Conservation (phyloP, 1,140 invertebrate species). For the Teleopsis dalmanni region DNA sequence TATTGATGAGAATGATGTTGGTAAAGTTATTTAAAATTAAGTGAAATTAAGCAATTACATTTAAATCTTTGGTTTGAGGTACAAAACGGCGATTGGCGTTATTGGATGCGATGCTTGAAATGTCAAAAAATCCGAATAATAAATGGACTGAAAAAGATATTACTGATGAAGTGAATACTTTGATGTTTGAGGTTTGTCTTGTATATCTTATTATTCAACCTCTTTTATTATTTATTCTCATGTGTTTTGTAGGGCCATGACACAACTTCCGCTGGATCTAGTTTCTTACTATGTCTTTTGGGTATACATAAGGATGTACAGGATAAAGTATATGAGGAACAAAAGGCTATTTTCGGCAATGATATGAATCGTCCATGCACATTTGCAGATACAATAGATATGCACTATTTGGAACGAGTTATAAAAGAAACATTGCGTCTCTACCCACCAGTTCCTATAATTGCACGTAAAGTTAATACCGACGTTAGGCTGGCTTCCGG, state of each 20-base stretch:
- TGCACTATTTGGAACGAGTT: slow-evolving; percentile 72
- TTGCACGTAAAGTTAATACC: slow-evolving; percentile 59
- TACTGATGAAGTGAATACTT: slow-evolving; percentile 72
- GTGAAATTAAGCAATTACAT: not conserved
- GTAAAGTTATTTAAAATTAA: slow-evolving; percentile 32
- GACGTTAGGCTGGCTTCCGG: slow-evolving; percentile 52
- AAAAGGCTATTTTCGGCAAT: slow-evolving; percentile 64
- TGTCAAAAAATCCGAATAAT: slow-evolving; percentile 46
- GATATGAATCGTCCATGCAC: slow-evolving; percentile 56
- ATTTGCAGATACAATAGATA: slow-evolving; percentile 67
- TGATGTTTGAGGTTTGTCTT: slow-evolving; percentile 62
- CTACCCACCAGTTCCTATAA: slow-evolving; percentile 69
- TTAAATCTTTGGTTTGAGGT: slow-evolving; percentile 34
- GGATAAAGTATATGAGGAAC: slow-evolving; percentile 62
- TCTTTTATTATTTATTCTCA: not conserved
- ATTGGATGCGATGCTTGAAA: slow-evolving; percentile 70
- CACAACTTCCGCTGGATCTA: slow-evolving; percentile 69
- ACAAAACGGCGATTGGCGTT: slow-evolving; percentile 71
- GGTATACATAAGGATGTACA: slow-evolving; percentile 64
- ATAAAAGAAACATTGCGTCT: slow-evolving; percentile 63
- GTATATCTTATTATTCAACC: too few species aligned
- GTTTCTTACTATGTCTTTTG: slow-evolving; percentile 65
- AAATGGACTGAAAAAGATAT: slow-evolving; percentile 65
- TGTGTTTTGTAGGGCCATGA: slow-evolving; percentile 61
- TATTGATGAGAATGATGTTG: slow-evolving; percentile 63